phyloP scores from a whole-genome alignment of 2,113 vertebrate species.

The Colaptes auratus region DNA sequence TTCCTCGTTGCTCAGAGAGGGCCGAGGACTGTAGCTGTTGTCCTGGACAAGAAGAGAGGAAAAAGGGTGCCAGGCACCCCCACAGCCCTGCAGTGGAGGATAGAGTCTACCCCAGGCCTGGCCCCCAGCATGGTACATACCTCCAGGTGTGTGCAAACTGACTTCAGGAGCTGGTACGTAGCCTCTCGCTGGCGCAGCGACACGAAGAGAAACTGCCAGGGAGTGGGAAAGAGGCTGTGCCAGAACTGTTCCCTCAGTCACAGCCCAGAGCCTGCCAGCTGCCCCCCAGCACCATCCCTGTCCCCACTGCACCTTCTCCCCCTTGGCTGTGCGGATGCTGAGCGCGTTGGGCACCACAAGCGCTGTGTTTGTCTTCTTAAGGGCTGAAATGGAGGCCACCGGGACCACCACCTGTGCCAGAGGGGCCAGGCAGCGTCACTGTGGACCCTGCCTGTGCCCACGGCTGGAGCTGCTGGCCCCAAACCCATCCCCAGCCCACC shows the following conservation, averaged over 20 bases:
- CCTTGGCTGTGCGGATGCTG: constrained; percentile 79
- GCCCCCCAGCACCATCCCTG: accelerated
- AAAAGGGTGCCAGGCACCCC: neutral
- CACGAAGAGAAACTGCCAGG: constrained; percentile 81
- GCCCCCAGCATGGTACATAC: neutral
- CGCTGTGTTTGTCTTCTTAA: constrained; percentile 89
- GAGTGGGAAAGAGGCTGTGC: neutral
- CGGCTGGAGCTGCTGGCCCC: accelerated
- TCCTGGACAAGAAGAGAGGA: constrained; percentile 59
- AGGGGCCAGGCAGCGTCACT: neutral
- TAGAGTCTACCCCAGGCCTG: accelerated
- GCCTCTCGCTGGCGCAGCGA: constrained; percentile 82
- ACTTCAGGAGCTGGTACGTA: constrained; percentile 80
- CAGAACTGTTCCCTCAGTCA: neutral
- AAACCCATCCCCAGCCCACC: neutral
- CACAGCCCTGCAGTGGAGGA: accelerated
- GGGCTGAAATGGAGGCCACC: constrained; percentile 66
- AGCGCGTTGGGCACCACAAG: constrained; percentile 88
- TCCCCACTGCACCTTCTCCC: constrained; percentile 81
- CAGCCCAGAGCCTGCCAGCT: accelerated
- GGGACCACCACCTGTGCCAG: constrained; percentile 77
- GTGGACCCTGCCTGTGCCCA: accelerated
- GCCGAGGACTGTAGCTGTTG: constrained; percentile 55
- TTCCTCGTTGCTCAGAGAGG: constrained; percentile 69
- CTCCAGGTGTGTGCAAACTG: constrained; percentile 80